These are phyloP conservation scores for Cheilosia pagana DNA, from an alignment of 2,888 invertebrate genomes.

Conservation along the genomic window DNA sequence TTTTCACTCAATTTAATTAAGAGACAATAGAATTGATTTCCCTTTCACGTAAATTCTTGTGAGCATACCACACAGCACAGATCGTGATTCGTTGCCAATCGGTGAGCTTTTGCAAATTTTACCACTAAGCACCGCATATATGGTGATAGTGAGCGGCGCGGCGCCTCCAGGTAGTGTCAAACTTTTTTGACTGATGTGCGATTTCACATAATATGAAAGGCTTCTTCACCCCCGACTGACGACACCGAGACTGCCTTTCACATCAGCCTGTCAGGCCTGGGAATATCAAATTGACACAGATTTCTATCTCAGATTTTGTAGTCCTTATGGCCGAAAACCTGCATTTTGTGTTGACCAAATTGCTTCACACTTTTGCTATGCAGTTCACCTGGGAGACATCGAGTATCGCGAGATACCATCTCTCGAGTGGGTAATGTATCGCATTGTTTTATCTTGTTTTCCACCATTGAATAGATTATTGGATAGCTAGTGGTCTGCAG, in stretches of 20 bases:
- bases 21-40: conserved; percentile 62
- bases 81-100: conserved; percentile 58
- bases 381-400: conserved; percentile 23
- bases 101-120: not conserved
- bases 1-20: conserved; percentile 53
- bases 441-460: conserved; percentile 65
- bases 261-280: not conserved
- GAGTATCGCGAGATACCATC: conserved; percentile 43
- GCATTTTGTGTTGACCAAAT: conserved; percentile 44
- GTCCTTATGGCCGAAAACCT: conserved; percentile 3
- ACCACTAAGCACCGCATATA: conserved; percentile 1
- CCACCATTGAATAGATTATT: conserved; percentile 53
- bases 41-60: conserved; percentile 58
- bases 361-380: conserved; percentile 54
- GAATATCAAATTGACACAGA: conserved; percentile 11
- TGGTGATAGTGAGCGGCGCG: not conserved
- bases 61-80: conserved; percentile 28
- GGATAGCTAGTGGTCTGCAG: conserved; percentile 9
- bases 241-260: not conserved
- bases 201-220: conserved; percentile 4
- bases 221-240: not conserved
- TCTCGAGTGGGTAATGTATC: conserved; percentile 60
- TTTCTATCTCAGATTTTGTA: conserved; percentile 16
- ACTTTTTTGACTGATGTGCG: conserved; percentile 24
- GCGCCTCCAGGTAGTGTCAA: conserved; percentile 42